phyloP scores from a whole-genome alignment of 2,888 invertebrate species.

The Petrolisthes manimaculis region DNA sequence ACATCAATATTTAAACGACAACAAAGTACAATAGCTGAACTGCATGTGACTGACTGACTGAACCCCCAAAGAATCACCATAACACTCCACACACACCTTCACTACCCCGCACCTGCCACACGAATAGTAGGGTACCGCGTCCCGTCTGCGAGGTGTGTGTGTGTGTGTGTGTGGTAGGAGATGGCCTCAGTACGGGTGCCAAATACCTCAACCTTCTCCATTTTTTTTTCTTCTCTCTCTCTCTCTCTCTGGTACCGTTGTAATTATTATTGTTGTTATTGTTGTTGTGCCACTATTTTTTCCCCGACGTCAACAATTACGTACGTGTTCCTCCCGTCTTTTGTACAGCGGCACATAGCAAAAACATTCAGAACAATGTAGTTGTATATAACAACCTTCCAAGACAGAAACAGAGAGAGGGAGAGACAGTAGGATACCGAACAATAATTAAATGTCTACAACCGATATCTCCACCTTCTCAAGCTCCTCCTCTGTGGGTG shows the following conservation, averaged over 20 bases:
- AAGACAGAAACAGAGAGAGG: too few species aligned
- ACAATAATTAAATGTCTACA: background rate
- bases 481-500: background rate
- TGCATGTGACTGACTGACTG: too few species aligned
- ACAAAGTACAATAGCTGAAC: too few species aligned
- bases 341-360: too few species aligned
- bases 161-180: background rate
- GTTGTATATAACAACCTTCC: too few species aligned
- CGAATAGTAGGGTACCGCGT: background rate
- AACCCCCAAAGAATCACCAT: background rate
- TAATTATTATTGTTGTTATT: too few species aligned
- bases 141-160: background rate
- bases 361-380: too few species aligned
- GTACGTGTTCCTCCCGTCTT: too few species aligned
- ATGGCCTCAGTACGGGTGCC: background rate
- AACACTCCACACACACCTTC: background rate
- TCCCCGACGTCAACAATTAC: too few species aligned
- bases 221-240: background rate
- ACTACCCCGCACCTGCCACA: background rate
- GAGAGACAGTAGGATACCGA: too few species aligned
- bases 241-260: background rate
- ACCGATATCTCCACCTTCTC: background rate
- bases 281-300: too few species aligned
- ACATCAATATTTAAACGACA: too few species aligned
- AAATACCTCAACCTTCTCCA: background rate